Percentiles rank a stretch among this genome's conserved stretches.
These are phyloP conservation scores for Aurelia sp. DNA, from an alignment of 30 jellyfish, hydroid and myxozoan species.

Conservation along the genomic window DNA sequence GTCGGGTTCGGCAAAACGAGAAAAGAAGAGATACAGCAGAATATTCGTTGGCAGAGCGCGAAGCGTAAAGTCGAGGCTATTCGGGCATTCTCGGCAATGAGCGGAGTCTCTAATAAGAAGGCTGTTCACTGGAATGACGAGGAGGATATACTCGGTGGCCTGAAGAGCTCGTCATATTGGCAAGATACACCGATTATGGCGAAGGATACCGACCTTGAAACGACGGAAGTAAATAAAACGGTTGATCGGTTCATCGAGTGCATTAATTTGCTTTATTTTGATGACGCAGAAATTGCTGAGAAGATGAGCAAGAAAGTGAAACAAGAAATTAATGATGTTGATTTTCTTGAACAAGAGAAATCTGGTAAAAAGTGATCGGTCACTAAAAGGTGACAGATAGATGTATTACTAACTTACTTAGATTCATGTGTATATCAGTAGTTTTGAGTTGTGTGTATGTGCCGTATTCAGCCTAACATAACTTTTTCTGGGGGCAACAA, in stretches of 20 bases:
- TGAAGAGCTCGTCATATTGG: slow-evolving; percentile 67
- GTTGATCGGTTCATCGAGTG: slow-evolving; percentile 87
- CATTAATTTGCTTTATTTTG: slow-evolving; percentile 82
- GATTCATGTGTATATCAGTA: no score
- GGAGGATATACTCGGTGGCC: slow-evolving; percentile 62
- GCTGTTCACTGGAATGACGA: slow-evolving; percentile 45
- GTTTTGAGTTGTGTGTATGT: no score
- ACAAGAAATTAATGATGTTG: slow-evolving; percentile 71
- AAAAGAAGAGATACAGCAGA: slow-evolving; percentile 61
- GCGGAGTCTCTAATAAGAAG: slow-evolving; percentile 6
- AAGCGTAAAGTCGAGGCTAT: slow-evolving; percentile 37
- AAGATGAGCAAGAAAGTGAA: slow-evolving; percentile 81
- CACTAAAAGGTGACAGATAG: no score
- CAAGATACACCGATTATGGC: slow-evolving; percentile 52
- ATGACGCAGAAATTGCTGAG: slow-evolving; percentile 73
- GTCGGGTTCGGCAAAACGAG: slow-evolving; percentile 74
- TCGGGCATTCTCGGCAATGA: slow-evolving; percentile 59
- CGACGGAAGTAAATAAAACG: slow-evolving; percentile 68
- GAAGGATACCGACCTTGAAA: slow-evolving; percentile 43
- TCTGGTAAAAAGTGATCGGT: slow-evolving; percentile 7
- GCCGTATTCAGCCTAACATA: no score
- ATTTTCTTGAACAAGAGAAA: slow-evolving; percentile 42
- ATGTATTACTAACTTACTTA: no score
- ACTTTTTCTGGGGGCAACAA: no score
- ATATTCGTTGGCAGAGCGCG: slow-evolving; percentile 77